A percentile compares a stretch with the other conserved stretches of the same genome.
phyloP scores from a whole-genome alignment of 2,797 vertebrate species.

The Scolopax rusticola region DNA sequence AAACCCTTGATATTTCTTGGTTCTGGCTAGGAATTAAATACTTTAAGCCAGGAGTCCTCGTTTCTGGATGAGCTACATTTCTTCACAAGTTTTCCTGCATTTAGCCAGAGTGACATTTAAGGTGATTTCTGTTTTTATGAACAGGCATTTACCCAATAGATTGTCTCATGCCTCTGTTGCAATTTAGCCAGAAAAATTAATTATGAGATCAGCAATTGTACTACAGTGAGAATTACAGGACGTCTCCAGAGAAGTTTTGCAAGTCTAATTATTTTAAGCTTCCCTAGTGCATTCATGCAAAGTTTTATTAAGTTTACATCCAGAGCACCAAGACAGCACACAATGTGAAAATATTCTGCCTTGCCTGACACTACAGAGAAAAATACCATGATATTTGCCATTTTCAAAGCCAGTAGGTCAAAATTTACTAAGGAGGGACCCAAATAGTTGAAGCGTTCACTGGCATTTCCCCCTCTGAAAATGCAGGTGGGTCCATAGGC shows the following conservation, averaged over 20 bases:
- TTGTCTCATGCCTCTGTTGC: background rate
- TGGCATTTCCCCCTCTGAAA: background rate
- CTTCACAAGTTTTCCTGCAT: background rate
- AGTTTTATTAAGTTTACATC: background rate
- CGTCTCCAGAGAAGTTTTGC: background rate
- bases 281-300: background rate
- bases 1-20: background rate
- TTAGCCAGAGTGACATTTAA: background rate
- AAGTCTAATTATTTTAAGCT: background rate
- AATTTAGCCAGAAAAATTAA: background rate
- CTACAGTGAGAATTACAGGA: background rate
- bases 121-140: background rate
- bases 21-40: background rate
- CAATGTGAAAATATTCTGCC: background rate
- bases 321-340: background rate
- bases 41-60: background rate
- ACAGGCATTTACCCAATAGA: background rate
- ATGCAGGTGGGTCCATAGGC: background rate
- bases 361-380: background rate
- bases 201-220: background rate
- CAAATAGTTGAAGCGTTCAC: background rate
- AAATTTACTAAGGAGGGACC: background rate
- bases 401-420: background rate
- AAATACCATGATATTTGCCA: accelerated
- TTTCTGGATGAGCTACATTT: background rate